A percentile compares a stretch with the other conserved stretches of the same genome.
These are phyloP conservation scores for Nesogale talazaci DNA, from an alignment of 2,113 vertebrate species.

Conservation along the genomic window DNA sequence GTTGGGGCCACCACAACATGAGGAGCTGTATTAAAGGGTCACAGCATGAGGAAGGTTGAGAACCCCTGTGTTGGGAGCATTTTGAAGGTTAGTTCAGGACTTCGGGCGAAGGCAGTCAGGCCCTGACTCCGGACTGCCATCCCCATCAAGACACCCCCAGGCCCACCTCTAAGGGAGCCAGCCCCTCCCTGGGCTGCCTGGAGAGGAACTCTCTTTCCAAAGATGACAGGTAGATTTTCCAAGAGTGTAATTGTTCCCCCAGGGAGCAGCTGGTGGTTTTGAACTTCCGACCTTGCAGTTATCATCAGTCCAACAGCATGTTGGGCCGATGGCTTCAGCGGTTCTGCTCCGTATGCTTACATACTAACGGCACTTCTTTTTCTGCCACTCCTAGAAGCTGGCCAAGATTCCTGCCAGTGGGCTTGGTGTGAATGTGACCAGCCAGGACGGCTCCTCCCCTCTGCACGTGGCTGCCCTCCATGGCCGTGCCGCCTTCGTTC, in stretches of 20 bases:
- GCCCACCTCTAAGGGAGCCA: no score
- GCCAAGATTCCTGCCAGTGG: conserved; percentile 84
- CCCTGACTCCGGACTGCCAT: no score
- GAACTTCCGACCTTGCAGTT: background rate
- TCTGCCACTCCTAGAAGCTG: conserved; percentile 84
- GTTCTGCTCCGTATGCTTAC: background rate
- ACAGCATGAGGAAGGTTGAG: no score
- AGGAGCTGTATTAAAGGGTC: no score
- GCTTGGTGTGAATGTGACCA: conserved; percentile 91
- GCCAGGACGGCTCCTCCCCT: conserved; percentile 88
- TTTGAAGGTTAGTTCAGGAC: no score
- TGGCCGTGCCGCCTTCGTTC: conserved; percentile 86
- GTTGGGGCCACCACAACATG: no score
- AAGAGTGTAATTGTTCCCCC: background rate
- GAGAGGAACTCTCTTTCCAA: no score
- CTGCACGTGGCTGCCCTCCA: conserved; percentile 94
- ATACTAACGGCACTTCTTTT: background rate
- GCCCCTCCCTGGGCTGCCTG: no score
- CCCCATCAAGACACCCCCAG: no score
- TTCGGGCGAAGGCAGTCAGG: no score
- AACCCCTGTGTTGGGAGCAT: no score
- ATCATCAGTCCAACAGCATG: background rate
- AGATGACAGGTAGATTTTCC: background rate
- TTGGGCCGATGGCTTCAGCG: rapidly evolving
- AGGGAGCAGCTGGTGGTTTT: background rate